Evolutionary conservation across 1,140 invertebrate genomes (phyloP).

Genomic region (Polypedilum pembai): DNA sequence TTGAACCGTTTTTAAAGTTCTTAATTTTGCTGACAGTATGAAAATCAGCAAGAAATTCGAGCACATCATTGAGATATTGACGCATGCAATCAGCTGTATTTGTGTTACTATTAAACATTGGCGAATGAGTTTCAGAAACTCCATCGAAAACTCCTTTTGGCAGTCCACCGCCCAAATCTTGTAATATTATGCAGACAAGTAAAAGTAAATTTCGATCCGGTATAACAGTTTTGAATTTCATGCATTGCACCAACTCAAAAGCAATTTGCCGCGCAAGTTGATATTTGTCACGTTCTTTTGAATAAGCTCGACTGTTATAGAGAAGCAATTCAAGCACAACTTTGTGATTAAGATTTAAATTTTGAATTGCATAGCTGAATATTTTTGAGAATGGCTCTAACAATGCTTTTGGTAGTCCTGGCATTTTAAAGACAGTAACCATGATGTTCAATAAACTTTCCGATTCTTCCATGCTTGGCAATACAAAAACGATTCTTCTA

Average conservation of each 20-base stretch:
- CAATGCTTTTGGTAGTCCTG: constrained; percentile 59
- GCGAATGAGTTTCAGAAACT: constrained; percentile 45
- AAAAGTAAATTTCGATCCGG: constrained; percentile 91
- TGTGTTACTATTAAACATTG: constrained; percentile 70
- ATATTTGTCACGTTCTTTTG: constrained; percentile 87
- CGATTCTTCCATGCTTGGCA: constrained; percentile 66
- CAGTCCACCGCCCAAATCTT: constrained; percentile 58
- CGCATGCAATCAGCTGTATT: constrained; percentile 88
- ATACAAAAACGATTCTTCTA: constrained; percentile 64
- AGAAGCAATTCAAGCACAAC: constrained; percentile 83
- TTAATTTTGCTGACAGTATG: constrained; percentile 96
- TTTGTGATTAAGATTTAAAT: constrained; percentile 74
- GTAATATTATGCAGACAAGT: constrained; percentile 79
- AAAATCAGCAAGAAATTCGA: constrained; percentile 94
- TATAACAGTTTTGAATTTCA: constrained; percentile 90
- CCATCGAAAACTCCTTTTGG: constrained; percentile 45
- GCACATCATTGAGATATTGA: constrained; percentile 83
- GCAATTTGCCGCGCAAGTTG: constrained; percentile 83
- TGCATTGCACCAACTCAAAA: constrained; percentile 87
- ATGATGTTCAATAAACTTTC: constrained; percentile 77
- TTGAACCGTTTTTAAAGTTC: constrained; percentile 69
- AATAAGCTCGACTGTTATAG: constrained; percentile 79
- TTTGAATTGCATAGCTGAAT: constrained; percentile 82
- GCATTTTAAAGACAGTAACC: constrained; percentile 74
- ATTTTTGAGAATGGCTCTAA: constrained; percentile 96